phyloP scores from a whole-genome alignment of 1,140 invertebrate species.

The Copidosoma floridanum region DNA sequence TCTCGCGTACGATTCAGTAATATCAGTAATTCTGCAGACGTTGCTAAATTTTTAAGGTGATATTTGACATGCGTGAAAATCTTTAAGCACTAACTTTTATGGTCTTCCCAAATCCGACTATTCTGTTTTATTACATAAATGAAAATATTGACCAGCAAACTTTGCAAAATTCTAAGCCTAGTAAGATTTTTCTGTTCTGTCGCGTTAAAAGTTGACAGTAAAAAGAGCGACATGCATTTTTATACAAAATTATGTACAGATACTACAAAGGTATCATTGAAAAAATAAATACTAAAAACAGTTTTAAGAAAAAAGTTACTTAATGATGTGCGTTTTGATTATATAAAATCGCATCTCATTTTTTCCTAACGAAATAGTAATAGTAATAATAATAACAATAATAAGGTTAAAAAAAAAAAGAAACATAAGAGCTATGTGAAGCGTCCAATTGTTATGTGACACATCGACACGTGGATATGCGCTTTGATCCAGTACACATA shows the following conservation, averaged over 20 bases:
- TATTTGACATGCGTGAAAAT: neutral
- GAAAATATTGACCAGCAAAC: neutral
- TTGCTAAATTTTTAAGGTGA: neutral
- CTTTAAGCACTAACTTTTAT: slow-evolving; percentile 2
- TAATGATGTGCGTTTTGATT: slow-evolving; percentile 1
- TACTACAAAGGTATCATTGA: neutral
- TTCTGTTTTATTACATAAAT: neutral
- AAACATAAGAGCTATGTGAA: slow-evolving; percentile 6
- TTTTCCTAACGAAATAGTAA: neutral
- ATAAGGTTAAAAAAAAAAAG: too few species aligned
- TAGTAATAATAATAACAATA: too few species aligned
- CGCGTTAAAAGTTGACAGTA: neutral
- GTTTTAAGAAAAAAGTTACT: neutral
- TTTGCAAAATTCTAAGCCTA: neutral
- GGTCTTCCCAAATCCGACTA: slow-evolving; percentile 19
- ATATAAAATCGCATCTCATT: neutral
- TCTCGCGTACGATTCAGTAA: too few species aligned
- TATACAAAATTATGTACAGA: slow-evolving; percentile 8
- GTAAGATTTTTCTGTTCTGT: neutral
- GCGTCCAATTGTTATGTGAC: neutral
- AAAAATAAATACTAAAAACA: neutral
- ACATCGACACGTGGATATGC: slow-evolving; percentile 25
- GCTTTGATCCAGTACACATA: slow-evolving; percentile 46
- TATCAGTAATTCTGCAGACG: too few species aligned
- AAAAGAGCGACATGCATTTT: neutral